phyloP scores from a whole-genome alignment of 2,113 vertebrate genomes.

The Eubucco bourcierii region DNA sequence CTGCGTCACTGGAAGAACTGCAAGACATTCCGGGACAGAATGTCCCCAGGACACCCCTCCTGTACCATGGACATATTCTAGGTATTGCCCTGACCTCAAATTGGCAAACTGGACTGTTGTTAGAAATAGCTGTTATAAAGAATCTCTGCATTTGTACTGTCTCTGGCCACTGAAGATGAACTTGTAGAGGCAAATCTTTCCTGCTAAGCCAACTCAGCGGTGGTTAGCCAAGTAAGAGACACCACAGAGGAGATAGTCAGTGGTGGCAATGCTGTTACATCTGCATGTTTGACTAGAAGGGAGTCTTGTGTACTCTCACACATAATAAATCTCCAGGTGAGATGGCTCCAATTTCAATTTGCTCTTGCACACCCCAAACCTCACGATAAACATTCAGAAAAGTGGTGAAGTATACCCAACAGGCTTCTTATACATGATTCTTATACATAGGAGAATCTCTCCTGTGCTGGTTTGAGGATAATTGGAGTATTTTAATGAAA shows the following conservation, averaged over 20 bases:
- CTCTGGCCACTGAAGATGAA: not conserved
- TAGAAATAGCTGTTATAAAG: not conserved
- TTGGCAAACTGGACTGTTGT: not conserved
- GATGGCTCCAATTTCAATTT: not conserved
- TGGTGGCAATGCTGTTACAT: not conserved
- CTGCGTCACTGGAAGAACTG: not conserved
- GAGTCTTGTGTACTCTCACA: not conserved
- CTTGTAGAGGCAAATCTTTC: not conserved
- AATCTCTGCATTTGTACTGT: not conserved
- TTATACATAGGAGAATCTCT: not conserved
- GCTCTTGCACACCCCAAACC: not conserved
- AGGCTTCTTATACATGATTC: not conserved
- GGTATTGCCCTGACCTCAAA: not conserved
- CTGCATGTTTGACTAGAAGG: not conserved
- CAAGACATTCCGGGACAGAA: not conserved
- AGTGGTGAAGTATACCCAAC: not conserved
- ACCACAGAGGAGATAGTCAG: not conserved
- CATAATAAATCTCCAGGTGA: conserved; percentile 6
- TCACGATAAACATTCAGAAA: not conserved
- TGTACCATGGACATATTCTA: not conserved
- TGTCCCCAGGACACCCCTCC: not conserved
- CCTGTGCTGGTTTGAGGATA: too few species aligned
- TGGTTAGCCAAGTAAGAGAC: not conserved
- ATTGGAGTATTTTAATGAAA: too few species aligned
- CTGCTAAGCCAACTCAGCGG: not conserved